These are phyloP conservation scores for Lichenostomus cassidix DNA, from an alignment of 2,113 vertebrate species.

Conservation along the genomic window DNA sequence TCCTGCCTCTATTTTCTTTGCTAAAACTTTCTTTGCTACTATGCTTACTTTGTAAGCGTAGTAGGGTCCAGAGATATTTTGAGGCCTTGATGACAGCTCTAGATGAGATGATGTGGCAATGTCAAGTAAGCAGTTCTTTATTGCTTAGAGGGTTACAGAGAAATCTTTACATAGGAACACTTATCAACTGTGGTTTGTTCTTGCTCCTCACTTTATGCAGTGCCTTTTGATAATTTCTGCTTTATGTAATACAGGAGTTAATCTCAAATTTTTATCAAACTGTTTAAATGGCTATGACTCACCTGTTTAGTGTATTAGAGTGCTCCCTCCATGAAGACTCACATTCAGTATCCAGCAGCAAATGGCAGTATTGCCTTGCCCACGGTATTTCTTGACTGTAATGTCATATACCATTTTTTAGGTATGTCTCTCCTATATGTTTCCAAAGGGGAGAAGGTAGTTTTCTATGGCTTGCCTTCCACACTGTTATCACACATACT, in stretches of 20 bases:
- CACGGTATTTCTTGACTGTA: not conserved
- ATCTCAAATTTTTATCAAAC: not conserved
- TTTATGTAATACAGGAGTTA: not conserved
- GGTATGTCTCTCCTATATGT: not conserved
- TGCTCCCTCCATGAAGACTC: not conserved
- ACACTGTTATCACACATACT: not conserved
- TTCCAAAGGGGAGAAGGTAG: not conserved
- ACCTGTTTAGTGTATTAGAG: not conserved
- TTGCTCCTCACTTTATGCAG: not conserved
- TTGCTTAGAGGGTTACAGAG: not conserved
- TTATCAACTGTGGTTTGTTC: not conserved
- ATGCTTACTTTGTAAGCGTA: not conserved
- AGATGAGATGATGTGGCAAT: not conserved
- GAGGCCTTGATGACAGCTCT: not conserved
- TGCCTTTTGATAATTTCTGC: not conserved
- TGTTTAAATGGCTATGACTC: not conserved
- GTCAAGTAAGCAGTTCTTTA: not conserved
- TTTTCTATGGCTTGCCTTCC: not conserved
- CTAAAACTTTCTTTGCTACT: not conserved
- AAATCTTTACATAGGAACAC: not conserved
- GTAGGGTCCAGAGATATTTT: not conserved
- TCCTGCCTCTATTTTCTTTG: not conserved
- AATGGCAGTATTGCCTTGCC: not conserved
- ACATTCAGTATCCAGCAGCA: not conserved
- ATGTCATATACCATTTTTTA: not conserved